Base-by-base conservation (phyloP, 2,797 vertebrate genomes). In the Mormyrus proboscirostris region DNA sequence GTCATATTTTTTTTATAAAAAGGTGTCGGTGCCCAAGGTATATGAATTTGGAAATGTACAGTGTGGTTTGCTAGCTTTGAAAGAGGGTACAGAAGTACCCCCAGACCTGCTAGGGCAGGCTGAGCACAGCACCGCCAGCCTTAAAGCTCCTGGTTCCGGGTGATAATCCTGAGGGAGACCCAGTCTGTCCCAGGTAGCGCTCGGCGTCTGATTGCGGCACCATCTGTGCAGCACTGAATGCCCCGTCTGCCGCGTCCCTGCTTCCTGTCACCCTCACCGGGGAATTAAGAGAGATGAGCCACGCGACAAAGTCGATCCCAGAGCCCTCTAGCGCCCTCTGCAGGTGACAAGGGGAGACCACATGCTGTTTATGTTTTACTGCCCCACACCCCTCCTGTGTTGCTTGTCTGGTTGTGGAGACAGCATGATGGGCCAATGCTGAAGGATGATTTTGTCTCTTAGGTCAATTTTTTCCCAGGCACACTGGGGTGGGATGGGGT, bases 371-470 rank as follows among this genome's bases (percentile, higher is more conserved):
- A 41, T 3, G 38, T 79, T 33, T 33, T 73, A 38, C 29, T 73
- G 29, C 12, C 65, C 29, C 65, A 33, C 38, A 41, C 16, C 65
- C 65, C 29, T 12, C 29, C 16, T 41, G 19, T n/a, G 7, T 38
- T 44, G 38, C 38, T 79, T 44, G 38, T 9, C 73, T n/a, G 41
- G 73, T 41, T 5, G 2, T 44, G 73, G 6, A 19, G 73, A 19
- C n/a, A 16, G 19, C 38, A 1, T 79, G 73, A 44, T n/a, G 73
- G 93, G 90, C 92, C 90, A 91, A 93, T 95, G 95, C 95, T 94
- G 93, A 95, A 95, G 94, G 92, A 93, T 95, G 96, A 91, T 95
- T 94, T 93, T 10, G 94, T 93, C 90, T 91, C 94, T 94, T 85
- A 93, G 93, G 5, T 92, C 94, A 93, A 90, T 94, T 88, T 92